Base-by-base conservation (phyloP, 2,888 invertebrate species). In the Leptinotarsa juncta region DNA sequence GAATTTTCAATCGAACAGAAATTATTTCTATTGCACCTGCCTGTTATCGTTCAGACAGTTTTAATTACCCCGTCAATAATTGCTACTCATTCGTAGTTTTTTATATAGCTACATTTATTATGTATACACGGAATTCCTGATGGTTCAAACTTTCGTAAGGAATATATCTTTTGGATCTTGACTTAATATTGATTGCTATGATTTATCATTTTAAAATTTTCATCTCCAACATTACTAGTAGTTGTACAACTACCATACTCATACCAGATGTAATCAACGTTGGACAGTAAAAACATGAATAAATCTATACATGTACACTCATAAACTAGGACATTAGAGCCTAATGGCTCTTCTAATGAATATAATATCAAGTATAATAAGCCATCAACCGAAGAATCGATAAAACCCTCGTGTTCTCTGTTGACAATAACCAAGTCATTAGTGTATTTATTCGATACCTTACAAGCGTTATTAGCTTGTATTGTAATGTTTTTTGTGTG, bases 291-390 rank as follows among this genome's bases (percentile, higher is more conserved):
- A 72, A 71, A 75, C 50, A 75, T 72, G 48, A 73, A 75, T 75
- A 67, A 72, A 67, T 65, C 67, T 70, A 68, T 73, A 67, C 73
- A n/a, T 73, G 73, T 68, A 50, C 67, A 73, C 76, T 73, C 73
- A 70, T 73, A 73, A 76, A 76, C 62, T 16, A 71, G 68, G 57
- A 76, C 71, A 73, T 76, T 73, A 76, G 70, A 65, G 68, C 75
- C 70, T 75, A 75, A 75, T 75, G 75, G 65, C 51, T 20, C 48
- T 67, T 16, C 68, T 71, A 76, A 76, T 76, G 76, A 76, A 76
- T 71, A 70, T 73, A 73, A 68, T 76, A 76, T 70, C 67, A 73
- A 76, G 73, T 73, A 70, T 76, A 73, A 76, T 76, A 73, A 73
- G 65, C 67, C 70, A 71, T 75, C 72, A 71, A 73, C 48, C 42